phyloP scores from a whole-genome alignment of 2,888 invertebrate genomes.

The Dolomedes plantarius region DNA sequence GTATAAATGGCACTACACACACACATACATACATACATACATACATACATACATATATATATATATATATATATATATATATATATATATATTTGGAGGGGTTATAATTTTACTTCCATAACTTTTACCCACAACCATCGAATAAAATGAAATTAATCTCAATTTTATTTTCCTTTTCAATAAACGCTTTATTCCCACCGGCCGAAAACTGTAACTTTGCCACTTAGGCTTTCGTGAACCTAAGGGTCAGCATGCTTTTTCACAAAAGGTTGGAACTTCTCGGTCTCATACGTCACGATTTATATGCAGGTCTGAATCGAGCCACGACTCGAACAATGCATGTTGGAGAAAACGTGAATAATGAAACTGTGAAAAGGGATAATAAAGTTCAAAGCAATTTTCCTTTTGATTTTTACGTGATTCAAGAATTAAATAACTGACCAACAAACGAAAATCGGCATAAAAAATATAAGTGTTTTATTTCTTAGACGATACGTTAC shows the following conservation, averaged over 20 bases:
- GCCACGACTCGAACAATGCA: background rate
- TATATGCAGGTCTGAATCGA: background rate
- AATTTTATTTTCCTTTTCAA: no score
- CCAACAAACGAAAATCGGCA: background rate
- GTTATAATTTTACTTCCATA: no score
- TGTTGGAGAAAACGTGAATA: background rate
- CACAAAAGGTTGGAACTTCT: background rate
- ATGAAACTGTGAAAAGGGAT: background rate
- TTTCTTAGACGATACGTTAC: background rate
- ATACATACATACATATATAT: no score
- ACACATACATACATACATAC: no score
- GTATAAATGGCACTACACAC: no score
- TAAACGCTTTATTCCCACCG: no score
- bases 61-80: no score
- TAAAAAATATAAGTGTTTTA: background rate
- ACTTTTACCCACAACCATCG: no score
- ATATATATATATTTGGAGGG: no score
- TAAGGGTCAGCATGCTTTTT: background rate
- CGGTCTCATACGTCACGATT: background rate
- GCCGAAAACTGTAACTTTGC: no score
- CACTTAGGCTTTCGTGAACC: no score
- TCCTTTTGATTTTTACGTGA: background rate
- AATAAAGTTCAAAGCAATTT: background rate
- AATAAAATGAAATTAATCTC: no score
- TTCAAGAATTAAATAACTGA: background rate